Percentiles rank a stretch among this genome's conserved stretches.
These are phyloP conservation scores for Sisyra terminalis DNA, from an alignment of 2,888 invertebrate species.

Conservation along the genomic window DNA sequence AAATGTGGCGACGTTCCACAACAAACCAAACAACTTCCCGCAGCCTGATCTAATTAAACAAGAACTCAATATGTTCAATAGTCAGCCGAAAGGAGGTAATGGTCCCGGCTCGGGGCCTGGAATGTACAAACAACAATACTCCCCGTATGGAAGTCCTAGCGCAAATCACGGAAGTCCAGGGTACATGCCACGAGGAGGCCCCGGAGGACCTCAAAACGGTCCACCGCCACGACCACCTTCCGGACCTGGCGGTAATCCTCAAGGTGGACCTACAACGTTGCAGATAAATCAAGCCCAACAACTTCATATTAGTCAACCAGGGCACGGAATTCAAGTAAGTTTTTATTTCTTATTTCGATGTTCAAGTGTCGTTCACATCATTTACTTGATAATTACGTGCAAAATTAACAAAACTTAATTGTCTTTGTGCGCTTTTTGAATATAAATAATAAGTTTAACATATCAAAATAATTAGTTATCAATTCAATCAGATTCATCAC, in stretches of 20 bases:
- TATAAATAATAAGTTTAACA: too few species aligned
- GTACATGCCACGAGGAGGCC: constrained; percentile 21
- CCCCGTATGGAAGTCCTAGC: constrained; percentile 48
- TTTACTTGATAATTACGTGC: too few species aligned
- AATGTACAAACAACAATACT: constrained; percentile 42
- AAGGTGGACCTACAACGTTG: constrained; percentile 34
- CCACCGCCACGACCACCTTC: constrained; percentile 35
- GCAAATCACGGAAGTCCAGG: constrained; percentile 38
- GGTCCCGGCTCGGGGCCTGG: constrained; percentile 13
- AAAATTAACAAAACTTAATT: too few species aligned
- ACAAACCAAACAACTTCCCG: constrained; percentile 26
- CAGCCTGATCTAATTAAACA: constrained; percentile 38
- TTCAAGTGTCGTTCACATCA: neutral
- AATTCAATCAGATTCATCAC: too few species aligned
- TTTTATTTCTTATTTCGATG: neutral
- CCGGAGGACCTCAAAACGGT: constrained; percentile 19
- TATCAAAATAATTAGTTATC: too few species aligned
- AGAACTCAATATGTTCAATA: constrained; percentile 25
- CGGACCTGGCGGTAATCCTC: constrained; percentile 24
- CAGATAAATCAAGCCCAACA: constrained; percentile 83
- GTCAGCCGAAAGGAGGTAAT: constrained; percentile 6
- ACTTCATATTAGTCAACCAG: constrained; percentile 68
- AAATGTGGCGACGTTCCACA: constrained; percentile 20
- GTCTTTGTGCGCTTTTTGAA: too few species aligned
- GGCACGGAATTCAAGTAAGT: constrained; percentile 55